Percentiles rank a stretch among this genome's conserved stretches.
Conservation (phyloP, 2,113 vertebrate species). For the Calypte anna region DNA sequence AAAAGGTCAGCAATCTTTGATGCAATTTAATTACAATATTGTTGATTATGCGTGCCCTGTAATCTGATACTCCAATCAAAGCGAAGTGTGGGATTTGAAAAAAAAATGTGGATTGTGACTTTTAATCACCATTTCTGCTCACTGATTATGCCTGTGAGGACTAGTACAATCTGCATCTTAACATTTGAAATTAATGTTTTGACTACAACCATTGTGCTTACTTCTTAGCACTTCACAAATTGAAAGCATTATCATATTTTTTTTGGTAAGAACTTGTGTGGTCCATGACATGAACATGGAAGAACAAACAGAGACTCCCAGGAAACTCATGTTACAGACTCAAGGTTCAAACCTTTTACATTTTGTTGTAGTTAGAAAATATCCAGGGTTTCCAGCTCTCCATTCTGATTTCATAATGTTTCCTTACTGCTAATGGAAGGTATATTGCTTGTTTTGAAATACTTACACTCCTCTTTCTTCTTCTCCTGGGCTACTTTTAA, state of each 20-base stretch:
- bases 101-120: not conserved
- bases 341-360: not conserved
- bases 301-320: not conserved
- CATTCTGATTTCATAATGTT: not conserved
- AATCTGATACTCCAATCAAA: conserved; percentile 44
- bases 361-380: not conserved
- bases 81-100: not conserved
- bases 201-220: not conserved
- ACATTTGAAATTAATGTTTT: not conserved
- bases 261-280: not conserved
- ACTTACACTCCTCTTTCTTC: not conserved
- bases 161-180: not conserved
- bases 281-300: not conserved
- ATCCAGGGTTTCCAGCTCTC: not conserved
- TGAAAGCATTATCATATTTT: not conserved
- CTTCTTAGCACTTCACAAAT: conserved; percentile 6
- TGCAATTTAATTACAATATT: conserved; percentile 52
- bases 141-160: not conserved
- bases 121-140: conserved; percentile 20
- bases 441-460: not conserved
- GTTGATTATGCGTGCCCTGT: conserved; percentile 2
- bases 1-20: conserved; percentile 57
- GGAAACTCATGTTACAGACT: not conserved
- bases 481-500: not conserved
- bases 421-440: not conserved